Evolutionary conservation across 2,113 vertebrate species (phyloP), one percentile per base, ranked within the genome.

Genomic region (Chascanopsetta lugubris): DNA sequence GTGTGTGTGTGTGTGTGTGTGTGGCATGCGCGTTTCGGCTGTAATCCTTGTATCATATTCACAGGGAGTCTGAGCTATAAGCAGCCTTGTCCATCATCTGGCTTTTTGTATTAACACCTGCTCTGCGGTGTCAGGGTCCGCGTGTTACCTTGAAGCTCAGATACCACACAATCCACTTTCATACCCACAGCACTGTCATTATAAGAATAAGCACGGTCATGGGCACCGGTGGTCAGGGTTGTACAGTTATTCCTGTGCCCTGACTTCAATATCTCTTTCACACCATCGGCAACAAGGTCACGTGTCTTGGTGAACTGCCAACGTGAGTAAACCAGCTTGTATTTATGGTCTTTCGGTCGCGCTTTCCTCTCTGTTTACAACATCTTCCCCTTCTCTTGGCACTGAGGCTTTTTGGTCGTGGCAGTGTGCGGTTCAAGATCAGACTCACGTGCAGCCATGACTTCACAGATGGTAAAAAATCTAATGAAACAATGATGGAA

Each of bases 11-110:
- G 58, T 43, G 72, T 21, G 30, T 17, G 30, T 20, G 13, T 21
- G 57, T 49, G 32, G 29, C 42, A 9, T 26, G 15, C 46, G 27
- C 3, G 21, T 24, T 15, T 48, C n/a, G 30, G 13, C 18, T 30
- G 55, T 60, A 57, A 72, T 79, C 53, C 34, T 46, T 8, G 13
- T n/a, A 72, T 75, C 32, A 38, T 63, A 54, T 67, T 75, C 46
- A 58, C 30, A 65, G 51, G 55, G 53, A 63, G 62, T 27, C 27
- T 29, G 43, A 50, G 72, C 53, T 59, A 18, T 38, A 58, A 24
- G 40, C 61, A 50, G 48, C 4, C 25, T 56, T n/a, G 27, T 43
- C 8, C 1, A 42, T 22, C 24, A 45, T 57, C 46, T 24, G 21
- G n/a, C 17, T 0, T 12, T 54, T 20, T 60, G 49, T 60, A 24